Evolutionary conservation across 2,888 invertebrate genomes (phyloP).

Genomic region (Cacoxenus indagator): DNA sequence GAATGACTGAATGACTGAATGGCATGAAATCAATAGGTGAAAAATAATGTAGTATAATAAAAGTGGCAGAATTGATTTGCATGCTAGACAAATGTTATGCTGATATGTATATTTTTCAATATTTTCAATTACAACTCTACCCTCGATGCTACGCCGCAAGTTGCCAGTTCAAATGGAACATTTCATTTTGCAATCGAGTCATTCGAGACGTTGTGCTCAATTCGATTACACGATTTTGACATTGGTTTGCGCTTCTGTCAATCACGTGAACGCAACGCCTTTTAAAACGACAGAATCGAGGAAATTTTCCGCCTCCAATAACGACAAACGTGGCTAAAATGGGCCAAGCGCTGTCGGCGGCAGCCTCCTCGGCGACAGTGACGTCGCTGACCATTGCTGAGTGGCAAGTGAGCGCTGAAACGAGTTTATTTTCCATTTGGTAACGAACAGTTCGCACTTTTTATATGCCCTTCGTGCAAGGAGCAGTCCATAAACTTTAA

Average conservation of each 20-base stretch:
- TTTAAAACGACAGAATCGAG: slow-evolving; percentile 19
- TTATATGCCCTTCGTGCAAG: too few relatives aligned
- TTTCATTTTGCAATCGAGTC: background rate
- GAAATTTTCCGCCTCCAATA: slow-evolving; percentile 38
- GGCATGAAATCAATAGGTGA: background rate
- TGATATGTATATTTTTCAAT: slow-evolving; percentile 5
- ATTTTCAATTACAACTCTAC: background rate
- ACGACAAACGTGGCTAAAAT: slow-evolving; percentile 28
- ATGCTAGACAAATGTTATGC: slow-evolving; percentile 1
- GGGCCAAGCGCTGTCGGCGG: slow-evolving; percentile 1
- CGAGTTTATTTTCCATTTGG: background rate
- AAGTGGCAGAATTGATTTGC: background rate
- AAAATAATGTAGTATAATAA: background rate
- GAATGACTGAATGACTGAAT: background rate
- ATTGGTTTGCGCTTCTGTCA: slow-evolving; percentile 46
- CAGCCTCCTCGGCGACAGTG: background rate
- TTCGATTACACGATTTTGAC: slow-evolving; percentile 19
- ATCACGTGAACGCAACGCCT: slow-evolving; percentile 36
- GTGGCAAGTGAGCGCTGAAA: background rate
- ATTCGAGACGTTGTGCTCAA: background rate
- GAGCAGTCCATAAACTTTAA: too few relatives aligned
- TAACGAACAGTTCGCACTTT: too few relatives aligned
- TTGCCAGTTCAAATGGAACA: background rate
- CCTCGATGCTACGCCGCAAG: background rate
- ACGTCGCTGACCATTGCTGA: background rate